Evolutionary conservation across 2,113 vertebrate genomes (phyloP), one percentile per base, ranked within the genome.

Genomic region (Opisthocomus hoazin): DNA sequence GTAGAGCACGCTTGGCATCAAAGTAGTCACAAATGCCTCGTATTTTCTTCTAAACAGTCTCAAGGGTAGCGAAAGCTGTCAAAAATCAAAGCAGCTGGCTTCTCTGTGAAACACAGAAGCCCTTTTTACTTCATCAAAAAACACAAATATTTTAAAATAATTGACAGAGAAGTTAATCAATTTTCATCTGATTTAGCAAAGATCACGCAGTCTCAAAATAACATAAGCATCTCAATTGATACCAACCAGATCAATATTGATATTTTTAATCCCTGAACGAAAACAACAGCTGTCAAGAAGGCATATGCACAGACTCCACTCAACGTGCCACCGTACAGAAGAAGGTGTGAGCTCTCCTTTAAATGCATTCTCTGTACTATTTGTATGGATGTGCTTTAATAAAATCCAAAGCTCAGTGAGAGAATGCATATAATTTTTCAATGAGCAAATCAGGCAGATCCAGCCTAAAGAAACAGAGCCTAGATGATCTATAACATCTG

Each of bases 41-140:
- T 88, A 71, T 95, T 97, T 96, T 79, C 75, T 93, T 92, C 93
- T 95, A 80, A 96, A 93, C 66, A 89, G 94, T 93, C 87, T 91
- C 94, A 87, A 78, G 85, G 60, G 93, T 50, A 84, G 80, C 81
- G 84, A 89, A 92, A 95, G 73, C 93, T 96, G 95, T 95, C 95
- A 96, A 87, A 96, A 96, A 96, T 94, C 95, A 97, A 96, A 95
- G 94, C 76, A 92, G 22, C 65, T 84, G 65, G 27, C 61, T 90
- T 94, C 53, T 68, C 57, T 71, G 69, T 73, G 75, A 90, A 94
- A 86, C 66, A 75, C 46, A 93, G 80, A 87, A 84, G 64, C 54
- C 77, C 60, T 73, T 87, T 95, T 70, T 84, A 53, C 75, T 90
- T 92, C 87, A 77, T 90, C 69, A 89, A 85, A 95, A 77, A 22